phyloP scores from a whole-genome alignment of 2,113 vertebrate genomes.

The Cettia cetti region DNA sequence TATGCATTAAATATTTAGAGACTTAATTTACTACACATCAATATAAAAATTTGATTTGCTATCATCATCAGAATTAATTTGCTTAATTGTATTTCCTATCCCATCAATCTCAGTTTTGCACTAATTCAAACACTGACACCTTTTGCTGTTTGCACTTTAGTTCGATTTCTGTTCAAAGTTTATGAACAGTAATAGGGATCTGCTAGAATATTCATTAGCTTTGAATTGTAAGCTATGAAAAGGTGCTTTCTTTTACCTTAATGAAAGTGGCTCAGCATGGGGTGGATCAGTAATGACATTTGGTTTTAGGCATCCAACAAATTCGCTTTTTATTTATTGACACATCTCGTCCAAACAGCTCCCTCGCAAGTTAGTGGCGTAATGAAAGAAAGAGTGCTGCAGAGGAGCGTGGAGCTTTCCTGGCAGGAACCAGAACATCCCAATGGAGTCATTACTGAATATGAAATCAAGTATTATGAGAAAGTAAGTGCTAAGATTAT shows the following conservation, averaged over 20 bases:
- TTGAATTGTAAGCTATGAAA: constrained; percentile 70
- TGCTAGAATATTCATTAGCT: constrained; percentile 86
- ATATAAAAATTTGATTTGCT: constrained; percentile 72
- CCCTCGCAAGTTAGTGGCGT: constrained; percentile 96
- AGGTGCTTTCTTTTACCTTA: constrained; percentile 76
- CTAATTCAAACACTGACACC: constrained; percentile 74
- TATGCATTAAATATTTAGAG: constrained; percentile 75
- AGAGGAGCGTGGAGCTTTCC: constrained; percentile 93
- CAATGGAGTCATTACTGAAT: constrained; percentile 98
- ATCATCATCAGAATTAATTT: constrained; percentile 81
- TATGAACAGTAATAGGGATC: constrained; percentile 80
- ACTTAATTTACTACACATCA: constrained; percentile 71
- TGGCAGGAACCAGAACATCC: constrained; percentile 98
- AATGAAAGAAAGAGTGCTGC: constrained; percentile 92
- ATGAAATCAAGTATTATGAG: constrained; percentile 99
- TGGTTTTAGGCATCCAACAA: constrained; percentile 70
- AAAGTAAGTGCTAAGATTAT: constrained; percentile 84
- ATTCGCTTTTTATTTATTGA: constrained; percentile 78
- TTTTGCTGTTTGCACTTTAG: constrained; percentile 83
- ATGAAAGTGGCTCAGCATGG: constrained; percentile 74
- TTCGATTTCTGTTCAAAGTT: constrained; percentile 83
- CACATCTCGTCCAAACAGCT: constrained; percentile 84
- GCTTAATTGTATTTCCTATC: constrained; percentile 80
- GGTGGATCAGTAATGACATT: constrained; percentile 74
- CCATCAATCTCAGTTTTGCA: constrained; percentile 75